Evolutionary conservation across 2,888 invertebrate genomes (phyloP).

Genomic region (Bellardia bayeri): DNA sequence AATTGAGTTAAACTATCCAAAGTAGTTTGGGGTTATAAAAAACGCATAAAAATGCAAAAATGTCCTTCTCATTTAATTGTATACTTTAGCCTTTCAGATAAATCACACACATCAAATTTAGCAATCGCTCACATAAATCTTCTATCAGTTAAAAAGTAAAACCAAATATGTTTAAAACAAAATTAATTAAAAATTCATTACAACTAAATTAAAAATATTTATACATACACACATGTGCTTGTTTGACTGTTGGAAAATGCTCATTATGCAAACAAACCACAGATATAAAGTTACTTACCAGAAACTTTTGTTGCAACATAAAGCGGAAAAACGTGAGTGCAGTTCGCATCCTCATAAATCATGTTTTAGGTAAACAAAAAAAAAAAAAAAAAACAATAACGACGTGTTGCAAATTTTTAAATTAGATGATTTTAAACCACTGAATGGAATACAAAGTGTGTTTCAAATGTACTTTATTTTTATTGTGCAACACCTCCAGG

Average conservation of each 20-base stretch:
- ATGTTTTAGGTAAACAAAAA: conserved; percentile 24
- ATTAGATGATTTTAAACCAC: not conserved
- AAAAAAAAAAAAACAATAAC: not conserved
- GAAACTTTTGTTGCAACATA: not conserved
- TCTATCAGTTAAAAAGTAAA: not conserved
- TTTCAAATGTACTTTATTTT: not conserved
- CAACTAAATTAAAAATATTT: conserved; percentile 48
- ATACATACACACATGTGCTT: not conserved
- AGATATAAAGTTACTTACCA: not conserved
- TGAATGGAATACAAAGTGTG: not conserved
- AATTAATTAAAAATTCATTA: conserved; percentile 62
- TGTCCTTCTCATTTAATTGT: too few relatives aligned
- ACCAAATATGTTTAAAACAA: conserved; percentile 23
- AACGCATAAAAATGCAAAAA: too few relatives aligned
- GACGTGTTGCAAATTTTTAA: conserved; percentile 54
- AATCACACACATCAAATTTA: not conserved
- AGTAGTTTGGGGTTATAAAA: too few relatives aligned
- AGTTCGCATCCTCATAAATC: conserved; percentile 29
- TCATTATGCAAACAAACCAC: conserved; percentile 18
- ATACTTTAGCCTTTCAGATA: not conserved
- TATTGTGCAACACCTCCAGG: not conserved
- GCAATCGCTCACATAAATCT: conserved; percentile 39
- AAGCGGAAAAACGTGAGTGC: conserved; percentile 12
- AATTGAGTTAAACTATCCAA: too few relatives aligned
- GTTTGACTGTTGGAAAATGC: not conserved